phyloP scores from a whole-genome alignment of 2,888 invertebrate species.

The Neria commutata region DNA sequence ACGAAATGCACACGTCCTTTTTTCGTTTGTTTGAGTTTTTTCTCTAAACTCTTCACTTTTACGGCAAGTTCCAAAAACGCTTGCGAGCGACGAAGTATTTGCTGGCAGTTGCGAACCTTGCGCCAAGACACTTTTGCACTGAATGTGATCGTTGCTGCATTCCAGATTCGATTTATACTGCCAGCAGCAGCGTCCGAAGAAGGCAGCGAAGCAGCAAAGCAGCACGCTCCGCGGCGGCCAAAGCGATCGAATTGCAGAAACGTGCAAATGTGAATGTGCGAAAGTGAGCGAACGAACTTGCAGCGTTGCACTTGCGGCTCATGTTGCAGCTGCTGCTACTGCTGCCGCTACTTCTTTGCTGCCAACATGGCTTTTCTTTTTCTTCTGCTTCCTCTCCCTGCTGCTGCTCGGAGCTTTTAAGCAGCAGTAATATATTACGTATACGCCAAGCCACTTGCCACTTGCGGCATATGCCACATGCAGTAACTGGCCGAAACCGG shows the following conservation, averaged over 20 bases:
- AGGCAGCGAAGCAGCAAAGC: slow-evolving; percentile 13
- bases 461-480: not conserved
- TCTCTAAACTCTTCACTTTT: slow-evolving; percentile 19
- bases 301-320: not conserved
- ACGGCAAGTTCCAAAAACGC: slow-evolving; percentile 17
- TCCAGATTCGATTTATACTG: slow-evolving; percentile 62
- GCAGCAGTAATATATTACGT: not conserved
- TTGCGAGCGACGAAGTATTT: not conserved
- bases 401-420: not conserved
- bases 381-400: too few species aligned
- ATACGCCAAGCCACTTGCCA: not conserved
- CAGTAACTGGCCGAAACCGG: slow-evolving; percentile 20
- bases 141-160: slow-evolving; percentile 55
- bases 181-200: slow-evolving; percentile 23
- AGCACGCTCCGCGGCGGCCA: slow-evolving; percentile 24
- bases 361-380: too few species aligned
- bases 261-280: slow-evolving; percentile 19
- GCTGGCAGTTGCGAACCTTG: slow-evolving; percentile 33
- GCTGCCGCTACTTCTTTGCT: slow-evolving; percentile 11
- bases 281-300: slow-evolving; percentile 22
- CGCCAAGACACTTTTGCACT: slow-evolving; percentile 49
- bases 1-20: slow-evolving; percentile 4
- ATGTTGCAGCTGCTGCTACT: not conserved
- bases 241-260: slow-evolving; percentile 27
- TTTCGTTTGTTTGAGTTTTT: slow-evolving; percentile 11